Evolutionary conservation across 2,888 invertebrate species (phyloP).

Genomic region (Amiota mariae): DNA sequence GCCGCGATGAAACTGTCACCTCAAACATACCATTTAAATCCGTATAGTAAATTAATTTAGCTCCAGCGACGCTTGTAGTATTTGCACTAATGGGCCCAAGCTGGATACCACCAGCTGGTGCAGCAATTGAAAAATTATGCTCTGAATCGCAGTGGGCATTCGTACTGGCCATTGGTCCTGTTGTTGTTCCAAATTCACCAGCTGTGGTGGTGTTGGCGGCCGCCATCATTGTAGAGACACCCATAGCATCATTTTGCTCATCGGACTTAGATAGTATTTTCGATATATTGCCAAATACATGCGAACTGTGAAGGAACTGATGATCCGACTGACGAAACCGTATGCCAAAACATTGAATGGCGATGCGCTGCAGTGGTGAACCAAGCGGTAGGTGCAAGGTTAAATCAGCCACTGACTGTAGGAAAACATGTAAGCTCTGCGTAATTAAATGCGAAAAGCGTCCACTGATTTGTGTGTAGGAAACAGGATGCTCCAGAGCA

Average conservation of each 20-base stretch:
- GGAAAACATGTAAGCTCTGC: slow-evolving; percentile 86
- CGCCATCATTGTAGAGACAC: slow-evolving; percentile 65
- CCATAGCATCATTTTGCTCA: slow-evolving; percentile 78
- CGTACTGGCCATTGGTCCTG: slow-evolving; percentile 46
- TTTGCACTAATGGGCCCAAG: slow-evolving; percentile 8
- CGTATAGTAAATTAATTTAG: slow-evolving; percentile 66
- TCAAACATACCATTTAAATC: slow-evolving; percentile 73
- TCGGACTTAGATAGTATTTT: slow-evolving; percentile 95
- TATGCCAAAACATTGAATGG: slow-evolving; percentile 94
- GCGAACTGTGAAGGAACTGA: slow-evolving; percentile 89
- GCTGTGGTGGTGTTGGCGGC: slow-evolving; percentile 38
- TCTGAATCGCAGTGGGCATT: slow-evolving; percentile 66
- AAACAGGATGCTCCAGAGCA: slow-evolving; percentile 81
- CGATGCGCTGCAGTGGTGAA: slow-evolving; percentile 91
- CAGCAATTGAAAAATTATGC: slow-evolving; percentile 57
- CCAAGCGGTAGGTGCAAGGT: slow-evolving; percentile 91
- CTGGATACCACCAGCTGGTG: slow-evolving; percentile 21
- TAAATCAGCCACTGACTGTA: slow-evolving; percentile 93
- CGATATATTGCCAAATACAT: slow-evolving; percentile 96
- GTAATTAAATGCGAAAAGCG: slow-evolving; percentile 80
- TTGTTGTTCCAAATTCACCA: slow-evolving; percentile 24
- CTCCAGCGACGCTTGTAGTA: slow-evolving; percentile 56
- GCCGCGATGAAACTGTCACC: slow-evolving; percentile 89
- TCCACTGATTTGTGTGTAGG: slow-evolving; percentile 85
- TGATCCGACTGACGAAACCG: slow-evolving; percentile 92